A percentile compares a stretch with the other conserved stretches of the same genome.
Conservation (phyloP, 2,797 vertebrate species). For the Benthosema pterotum region DNA sequence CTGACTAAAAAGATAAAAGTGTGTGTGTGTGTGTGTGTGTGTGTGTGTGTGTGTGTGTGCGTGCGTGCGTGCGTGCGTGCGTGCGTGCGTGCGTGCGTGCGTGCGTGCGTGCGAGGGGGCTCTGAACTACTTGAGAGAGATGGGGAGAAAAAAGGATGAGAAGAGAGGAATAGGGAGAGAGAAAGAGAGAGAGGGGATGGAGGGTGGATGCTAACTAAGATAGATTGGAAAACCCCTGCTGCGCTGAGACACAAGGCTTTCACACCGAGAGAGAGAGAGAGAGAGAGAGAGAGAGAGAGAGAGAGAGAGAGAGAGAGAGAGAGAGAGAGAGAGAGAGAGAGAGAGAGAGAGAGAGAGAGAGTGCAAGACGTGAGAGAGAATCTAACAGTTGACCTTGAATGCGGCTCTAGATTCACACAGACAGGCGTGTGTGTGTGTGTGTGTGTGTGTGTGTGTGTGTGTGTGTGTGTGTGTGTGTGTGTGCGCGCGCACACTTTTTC, state of each 20-base stretch:
- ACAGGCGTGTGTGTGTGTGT: too few relatives aligned
- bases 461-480: too few relatives aligned
- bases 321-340: neutral
- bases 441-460: too few relatives aligned
- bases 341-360: too few relatives aligned
- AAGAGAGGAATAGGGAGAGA: too few relatives aligned
- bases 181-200: neutral
- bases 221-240: slow-evolving; percentile 52
- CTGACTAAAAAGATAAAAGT: slow-evolving; percentile 12
- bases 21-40: slow-evolving; percentile 2
- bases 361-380: slow-evolving; percentile 11
- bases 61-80: slow-evolving; percentile 7
- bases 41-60: too few relatives aligned
- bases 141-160: too few relatives aligned
- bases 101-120: too few relatives aligned
- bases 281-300: too few relatives aligned
- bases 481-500: neutral
- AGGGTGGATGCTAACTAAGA: slow-evolving; percentile 37
- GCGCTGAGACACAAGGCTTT: slow-evolving; percentile 59
- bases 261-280: too few relatives aligned
- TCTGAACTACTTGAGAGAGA: too few relatives aligned
- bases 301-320: too few relatives aligned
- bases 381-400: slow-evolving; percentile 42
- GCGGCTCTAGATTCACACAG: neutral
- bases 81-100: slow-evolving; percentile 8